Evolutionary conservation across 2,888 invertebrate species (phyloP).

Genomic region (Ectemnius lituratus): DNA sequence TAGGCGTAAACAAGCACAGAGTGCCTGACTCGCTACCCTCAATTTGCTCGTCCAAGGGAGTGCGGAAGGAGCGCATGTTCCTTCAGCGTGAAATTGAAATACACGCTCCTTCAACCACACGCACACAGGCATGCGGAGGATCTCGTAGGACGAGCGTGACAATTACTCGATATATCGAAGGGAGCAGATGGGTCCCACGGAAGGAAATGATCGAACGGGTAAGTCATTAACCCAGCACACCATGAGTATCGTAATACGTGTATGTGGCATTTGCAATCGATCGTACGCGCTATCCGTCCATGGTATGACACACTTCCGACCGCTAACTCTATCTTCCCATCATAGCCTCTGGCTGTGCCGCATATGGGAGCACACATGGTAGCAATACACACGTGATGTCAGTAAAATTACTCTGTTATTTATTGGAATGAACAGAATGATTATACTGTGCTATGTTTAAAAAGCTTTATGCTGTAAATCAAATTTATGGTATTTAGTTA

Average conservation of each 20-base stretch:
- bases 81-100: constrained; percentile 56
- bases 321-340: constrained; percentile 6
- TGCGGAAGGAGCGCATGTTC: constrained; percentile 19
- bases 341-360: too few species aligned
- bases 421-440: too few species aligned
- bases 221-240: constrained; percentile 51
- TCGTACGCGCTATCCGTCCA: constrained; percentile 22
- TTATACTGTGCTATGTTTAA: too few species aligned
- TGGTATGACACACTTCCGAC: constrained; percentile 18
- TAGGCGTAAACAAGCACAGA: constrained; percentile 10
- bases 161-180: not conserved
- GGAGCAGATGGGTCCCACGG: constrained; percentile 19
- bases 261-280: constrained; percentile 35
- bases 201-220: constrained; percentile 47
- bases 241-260: constrained; percentile 14
- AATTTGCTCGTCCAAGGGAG: constrained; percentile 33
- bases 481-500: too few species aligned
- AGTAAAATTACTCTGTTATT: too few species aligned
- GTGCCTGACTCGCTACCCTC: constrained; percentile 7
- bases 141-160: not conserved
- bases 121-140: too few species aligned
- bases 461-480: too few species aligned
- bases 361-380: too few species aligned
- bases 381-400: too few species aligned
- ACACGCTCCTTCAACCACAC: constrained; percentile 44